Conservation (phyloP, 2,797 vertebrate genomes). For the Oophaga sylvatica region DNA sequence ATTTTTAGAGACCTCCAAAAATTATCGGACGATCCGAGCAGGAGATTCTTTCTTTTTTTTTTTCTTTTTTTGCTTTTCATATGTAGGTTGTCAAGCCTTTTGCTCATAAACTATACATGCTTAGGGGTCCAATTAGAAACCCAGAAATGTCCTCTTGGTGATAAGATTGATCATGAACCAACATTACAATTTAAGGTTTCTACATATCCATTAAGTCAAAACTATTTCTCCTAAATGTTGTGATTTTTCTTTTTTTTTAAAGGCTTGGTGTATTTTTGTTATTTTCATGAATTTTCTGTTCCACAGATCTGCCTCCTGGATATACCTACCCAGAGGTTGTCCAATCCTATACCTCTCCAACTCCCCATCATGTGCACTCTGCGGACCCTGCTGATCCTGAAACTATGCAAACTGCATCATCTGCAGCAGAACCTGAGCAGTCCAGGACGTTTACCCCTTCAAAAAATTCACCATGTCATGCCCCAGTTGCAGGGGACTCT, state of each 20-base stretch:
- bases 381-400: constrained; percentile 84
- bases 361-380: constrained; percentile 77
- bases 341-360: constrained; percentile 81
- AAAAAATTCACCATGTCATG: constrained; percentile 72
- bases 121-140: neutral
- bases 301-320: constrained; percentile 84
- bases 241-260: neutral
- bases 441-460: constrained; percentile 78
- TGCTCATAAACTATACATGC: neutral
- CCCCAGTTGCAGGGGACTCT: constrained; percentile 39
- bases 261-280: neutral
- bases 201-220: neutral
- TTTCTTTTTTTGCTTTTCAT: neutral
- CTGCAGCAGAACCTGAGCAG: constrained; percentile 81
- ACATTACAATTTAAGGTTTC: neutral
- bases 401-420: constrained; percentile 81
- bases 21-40: neutral
- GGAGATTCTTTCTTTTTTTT: neutral
- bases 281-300: neutral
- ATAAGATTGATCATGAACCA: neutral
- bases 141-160: neutral
- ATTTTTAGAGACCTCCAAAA: neutral
- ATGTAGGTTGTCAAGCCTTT: neutral
- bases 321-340: constrained; percentile 79
- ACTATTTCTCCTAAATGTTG: neutral